Evolutionary conservation across 2,888 invertebrate species (phyloP), one percentile per base, ranked within the genome.

Genomic region (Ceramica pisi): DNA sequence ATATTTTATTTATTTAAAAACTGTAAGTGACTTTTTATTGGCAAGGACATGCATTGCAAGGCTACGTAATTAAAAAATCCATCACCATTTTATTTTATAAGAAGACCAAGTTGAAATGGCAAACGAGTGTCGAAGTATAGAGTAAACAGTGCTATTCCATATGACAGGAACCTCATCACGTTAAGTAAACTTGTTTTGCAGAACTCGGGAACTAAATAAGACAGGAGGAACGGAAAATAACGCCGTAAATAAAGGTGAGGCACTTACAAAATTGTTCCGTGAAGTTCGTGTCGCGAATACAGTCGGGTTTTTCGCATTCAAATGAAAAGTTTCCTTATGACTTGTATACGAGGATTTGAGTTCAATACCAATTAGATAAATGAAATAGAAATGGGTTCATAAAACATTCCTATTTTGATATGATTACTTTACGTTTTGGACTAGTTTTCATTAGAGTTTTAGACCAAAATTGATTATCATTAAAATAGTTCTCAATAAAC

Each of bases 261-360:
- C 71, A 74, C 73, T 84, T 71, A 61, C 66, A 60, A 72, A 71
- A 84, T 84, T 80, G 71, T 70, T 62, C 48, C 44, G 50, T 62
- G n/a, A n/a, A 35, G 31, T 81, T 69, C 26, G 16, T 62, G 55
- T 69, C 19, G n/a, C 44, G 12, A 77, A 55, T 56, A 56, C 50
- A 59, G 53, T 38, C 12, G 12, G n/a, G 26, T 56, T 59, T 57
- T 60, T n/a, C 48, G 21, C 10, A 53, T 46, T 44, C 44, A 16
- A 53, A 57, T 51, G 51, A 44, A 46, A 46, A 46, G 6, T 19
- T 41, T 41, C 23, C 26, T 9, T 67, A 10, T 12, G 21, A 60
- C 16, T 68, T 60, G 64, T 19, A 21, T 2, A 0, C 23, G 21
- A 44, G 23, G 7, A 73, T 60, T 53, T 0, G 12, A 31, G 14